These are phyloP conservation scores for Siniperca undulata DNA, from an alignment of 2,797 vertebrate genomes.

Conservation along the genomic window DNA sequence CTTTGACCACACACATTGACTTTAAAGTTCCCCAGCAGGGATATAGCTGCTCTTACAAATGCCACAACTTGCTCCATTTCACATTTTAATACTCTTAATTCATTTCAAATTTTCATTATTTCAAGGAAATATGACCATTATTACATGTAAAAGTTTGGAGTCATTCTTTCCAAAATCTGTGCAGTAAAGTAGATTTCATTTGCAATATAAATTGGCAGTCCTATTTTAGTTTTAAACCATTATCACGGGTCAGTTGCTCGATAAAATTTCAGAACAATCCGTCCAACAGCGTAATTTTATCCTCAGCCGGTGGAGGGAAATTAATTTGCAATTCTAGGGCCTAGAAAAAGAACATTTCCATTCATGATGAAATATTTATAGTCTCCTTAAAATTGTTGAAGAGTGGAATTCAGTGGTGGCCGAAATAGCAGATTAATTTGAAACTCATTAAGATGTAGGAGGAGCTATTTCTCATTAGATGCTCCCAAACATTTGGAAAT, in stretches of 20 bases:
- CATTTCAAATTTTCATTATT: constrained; percentile 28
- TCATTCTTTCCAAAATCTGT: constrained; percentile 8
- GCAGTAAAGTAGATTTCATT: constrained; percentile 21
- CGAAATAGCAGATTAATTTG: constrained; percentile 62
- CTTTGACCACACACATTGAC: constrained; percentile 64
- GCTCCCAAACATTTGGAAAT: constrained; percentile 47
- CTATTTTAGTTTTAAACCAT: constrained; percentile 42
- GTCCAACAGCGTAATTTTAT: constrained; percentile 58
- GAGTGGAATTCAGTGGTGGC: constrained; percentile 56
- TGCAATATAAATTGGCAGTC: constrained; percentile 41
- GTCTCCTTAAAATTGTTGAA: constrained; percentile 66
- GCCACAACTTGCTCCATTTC: constrained; percentile 28
- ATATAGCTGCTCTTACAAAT: constrained; percentile 30
- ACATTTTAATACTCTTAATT: constrained; percentile 46
- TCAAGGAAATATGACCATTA: constrained; percentile 31
- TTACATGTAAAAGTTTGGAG: constrained; percentile 6
- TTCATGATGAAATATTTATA: constrained; percentile 78
- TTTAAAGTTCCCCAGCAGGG: constrained; percentile 40
- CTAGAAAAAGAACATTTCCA: constrained; percentile 66
- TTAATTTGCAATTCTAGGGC: constrained; percentile 66
- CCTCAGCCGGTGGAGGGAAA: constrained; percentile 44
- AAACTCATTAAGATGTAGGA: constrained; percentile 69
- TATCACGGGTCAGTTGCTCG: constrained; percentile 52
- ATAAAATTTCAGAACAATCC: constrained; percentile 46
- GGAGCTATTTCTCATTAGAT: constrained; percentile 33